These are phyloP conservation scores for Grammomys surdaster DNA, from an alignment of 2,113 vertebrate genomes.

Conservation along the genomic window DNA sequence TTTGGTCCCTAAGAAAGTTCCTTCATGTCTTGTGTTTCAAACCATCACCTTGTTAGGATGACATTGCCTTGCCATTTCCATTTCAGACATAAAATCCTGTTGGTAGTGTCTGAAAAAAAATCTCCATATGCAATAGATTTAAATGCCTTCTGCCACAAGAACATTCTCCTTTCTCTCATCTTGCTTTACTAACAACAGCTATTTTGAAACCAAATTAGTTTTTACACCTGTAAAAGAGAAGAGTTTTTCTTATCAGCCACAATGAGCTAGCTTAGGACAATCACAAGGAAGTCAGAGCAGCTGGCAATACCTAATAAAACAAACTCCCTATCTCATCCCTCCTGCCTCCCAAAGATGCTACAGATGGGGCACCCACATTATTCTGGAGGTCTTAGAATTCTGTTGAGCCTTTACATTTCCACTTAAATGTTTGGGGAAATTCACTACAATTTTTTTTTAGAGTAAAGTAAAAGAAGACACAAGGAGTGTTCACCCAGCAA, in stretches of 20 bases:
- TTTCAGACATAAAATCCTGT: slow-evolving; percentile 73
- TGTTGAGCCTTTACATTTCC: slow-evolving; percentile 72
- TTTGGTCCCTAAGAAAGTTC: slow-evolving; percentile 46
- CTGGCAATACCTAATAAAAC: slow-evolving; percentile 80
- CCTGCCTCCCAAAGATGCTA: slow-evolving; percentile 73
- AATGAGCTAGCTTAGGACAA: slow-evolving; percentile 81
- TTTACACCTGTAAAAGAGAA: slow-evolving; percentile 83
- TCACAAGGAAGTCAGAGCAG: slow-evolving; percentile 80
- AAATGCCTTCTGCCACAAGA: slow-evolving; percentile 80
- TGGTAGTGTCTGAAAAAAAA: slow-evolving; percentile 68
- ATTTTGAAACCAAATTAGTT: slow-evolving; percentile 85
- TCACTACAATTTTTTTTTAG: neutral
- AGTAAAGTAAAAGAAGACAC: slow-evolving; percentile 36
- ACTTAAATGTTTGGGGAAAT: slow-evolving; percentile 55
- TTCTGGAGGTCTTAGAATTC: slow-evolving; percentile 75
- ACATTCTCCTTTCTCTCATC: slow-evolving; percentile 74
- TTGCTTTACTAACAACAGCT: slow-evolving; percentile 85
- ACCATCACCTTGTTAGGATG: slow-evolving; percentile 74
- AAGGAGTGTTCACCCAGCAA: neutral
- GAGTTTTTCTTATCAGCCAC: slow-evolving; percentile 75
- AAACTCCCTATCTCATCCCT: slow-evolving; percentile 76
- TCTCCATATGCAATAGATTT: slow-evolving; percentile 83
- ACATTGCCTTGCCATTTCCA: slow-evolving; percentile 80
- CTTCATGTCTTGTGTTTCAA: slow-evolving; percentile 69
- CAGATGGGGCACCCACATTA: slow-evolving; percentile 78